These are phyloP conservation scores for Dallia pectoralis DNA, from an alignment of 2,797 vertebrate species.

Conservation along the genomic window DNA sequence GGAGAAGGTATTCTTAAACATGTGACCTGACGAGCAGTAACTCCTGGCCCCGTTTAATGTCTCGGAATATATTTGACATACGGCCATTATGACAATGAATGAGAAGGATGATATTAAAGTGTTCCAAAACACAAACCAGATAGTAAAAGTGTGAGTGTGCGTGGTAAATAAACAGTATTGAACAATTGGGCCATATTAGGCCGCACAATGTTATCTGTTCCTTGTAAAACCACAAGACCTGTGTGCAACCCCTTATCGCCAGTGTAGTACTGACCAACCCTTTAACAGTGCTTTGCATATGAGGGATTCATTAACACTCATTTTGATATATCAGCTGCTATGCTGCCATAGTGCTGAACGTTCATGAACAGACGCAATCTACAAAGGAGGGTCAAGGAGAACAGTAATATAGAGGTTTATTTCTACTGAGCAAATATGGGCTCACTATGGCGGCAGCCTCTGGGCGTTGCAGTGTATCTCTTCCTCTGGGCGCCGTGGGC, in stretches of 20 bases:
- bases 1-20: neutral
- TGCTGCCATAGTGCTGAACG: neutral
- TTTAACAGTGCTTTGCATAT: constrained; percentile 2
- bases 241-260: no score
- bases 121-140: no score
- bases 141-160: neutral
- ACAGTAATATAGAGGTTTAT: neutral
- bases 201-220: neutral
- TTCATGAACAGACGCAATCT: neutral
- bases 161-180: no score
- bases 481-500: neutral
- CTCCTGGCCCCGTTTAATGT: neutral
- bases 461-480: neutral
- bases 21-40: neutral
- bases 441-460: neutral
- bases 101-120: no score
- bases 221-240: neutral
- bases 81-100: neutral
- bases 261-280: neutral
- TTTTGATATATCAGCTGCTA: neutral
- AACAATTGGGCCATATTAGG: neutral
- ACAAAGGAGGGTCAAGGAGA: neutral
- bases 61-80: neutral
- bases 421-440: neutral
- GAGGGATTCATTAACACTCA: neutral